phyloP scores from a whole-genome alignment of 2,113 vertebrate species.

The Polyodon spathula region DNA sequence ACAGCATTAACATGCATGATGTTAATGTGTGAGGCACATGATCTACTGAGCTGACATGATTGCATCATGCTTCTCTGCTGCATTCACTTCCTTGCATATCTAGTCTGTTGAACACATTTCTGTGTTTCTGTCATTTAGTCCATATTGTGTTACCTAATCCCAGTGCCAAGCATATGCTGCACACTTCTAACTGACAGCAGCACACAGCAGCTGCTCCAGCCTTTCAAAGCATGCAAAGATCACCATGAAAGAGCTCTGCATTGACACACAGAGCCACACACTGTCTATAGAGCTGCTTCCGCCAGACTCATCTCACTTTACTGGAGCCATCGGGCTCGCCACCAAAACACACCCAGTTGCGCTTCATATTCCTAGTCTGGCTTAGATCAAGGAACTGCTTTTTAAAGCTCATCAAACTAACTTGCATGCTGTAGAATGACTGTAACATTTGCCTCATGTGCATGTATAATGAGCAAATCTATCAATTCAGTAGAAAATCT shows the following conservation, averaged over 20 bases:
- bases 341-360: too few species aligned
- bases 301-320: too few species aligned
- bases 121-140: not conserved
- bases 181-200: not conserved
- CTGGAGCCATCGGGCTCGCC: not conserved
- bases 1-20: too few species aligned
- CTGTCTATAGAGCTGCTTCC: not conserved
- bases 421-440: too few species aligned
- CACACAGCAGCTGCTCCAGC: not conserved
- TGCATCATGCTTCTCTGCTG: not conserved
- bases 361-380: too few species aligned
- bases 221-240: too few species aligned
- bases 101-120: not conserved
- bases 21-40: too few species aligned
- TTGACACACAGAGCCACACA: not conserved
- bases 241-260: not conserved
- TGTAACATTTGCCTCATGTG: too few species aligned
- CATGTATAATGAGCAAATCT: too few species aligned
- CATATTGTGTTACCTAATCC: not conserved
- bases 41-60: not conserved
- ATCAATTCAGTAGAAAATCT: too few species aligned
- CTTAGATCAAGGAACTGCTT: too few species aligned
- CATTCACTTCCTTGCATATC: not conserved
- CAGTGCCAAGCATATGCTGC: constrained; percentile 50
- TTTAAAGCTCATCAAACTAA: too few species aligned